These are phyloP conservation scores for Pipra filicauda DNA, from an alignment of 2,113 vertebrate genomes.

Conservation along the genomic window DNA sequence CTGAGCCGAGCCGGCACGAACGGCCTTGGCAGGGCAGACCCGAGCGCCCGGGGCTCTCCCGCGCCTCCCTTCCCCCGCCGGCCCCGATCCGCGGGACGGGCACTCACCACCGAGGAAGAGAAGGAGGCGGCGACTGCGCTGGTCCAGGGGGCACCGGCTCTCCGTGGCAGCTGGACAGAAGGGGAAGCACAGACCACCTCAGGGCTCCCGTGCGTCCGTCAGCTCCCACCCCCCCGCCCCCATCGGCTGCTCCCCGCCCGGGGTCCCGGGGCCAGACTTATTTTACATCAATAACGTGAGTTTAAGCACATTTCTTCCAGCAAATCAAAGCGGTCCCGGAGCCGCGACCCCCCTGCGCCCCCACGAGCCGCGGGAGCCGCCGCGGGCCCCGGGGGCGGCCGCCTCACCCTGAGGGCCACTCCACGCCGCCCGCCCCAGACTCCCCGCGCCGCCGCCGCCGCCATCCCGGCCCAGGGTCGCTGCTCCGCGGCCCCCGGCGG, in stretches of 20 bases:
- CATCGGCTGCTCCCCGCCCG: not conserved
- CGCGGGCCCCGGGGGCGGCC: not conserved
- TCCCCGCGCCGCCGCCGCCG: too few species aligned
- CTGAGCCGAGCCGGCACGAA: not conserved
- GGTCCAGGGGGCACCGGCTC: conserved; percentile 38
- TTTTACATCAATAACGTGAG: not conserved
- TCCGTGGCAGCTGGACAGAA: conserved; percentile 23
- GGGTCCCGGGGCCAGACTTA: not conserved
- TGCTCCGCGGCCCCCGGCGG: too few species aligned
- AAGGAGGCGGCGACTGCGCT: conserved; percentile 41
- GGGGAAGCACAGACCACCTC: not conserved
- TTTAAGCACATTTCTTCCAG: not conserved
- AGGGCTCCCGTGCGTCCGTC: not conserved
- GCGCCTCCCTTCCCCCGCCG: not conserved
- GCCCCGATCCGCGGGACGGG: not conserved
- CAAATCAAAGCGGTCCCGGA: not conserved
- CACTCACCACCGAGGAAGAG: conserved; percentile 74
- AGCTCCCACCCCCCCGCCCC: not conserved
- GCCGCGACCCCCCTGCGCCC: too few species aligned
- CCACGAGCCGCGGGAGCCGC: not conserved
- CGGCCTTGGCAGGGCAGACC: too few species aligned
- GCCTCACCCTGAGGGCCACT: conserved; percentile 61
- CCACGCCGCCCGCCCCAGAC: too few species aligned
- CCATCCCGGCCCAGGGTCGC: too few species aligned
- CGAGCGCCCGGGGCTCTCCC: not conserved